Percentiles rank a stretch among this genome's conserved stretches.
phyloP scores from a whole-genome alignment of 2,888 invertebrate genomes.

The Diarsia rubi region DNA sequence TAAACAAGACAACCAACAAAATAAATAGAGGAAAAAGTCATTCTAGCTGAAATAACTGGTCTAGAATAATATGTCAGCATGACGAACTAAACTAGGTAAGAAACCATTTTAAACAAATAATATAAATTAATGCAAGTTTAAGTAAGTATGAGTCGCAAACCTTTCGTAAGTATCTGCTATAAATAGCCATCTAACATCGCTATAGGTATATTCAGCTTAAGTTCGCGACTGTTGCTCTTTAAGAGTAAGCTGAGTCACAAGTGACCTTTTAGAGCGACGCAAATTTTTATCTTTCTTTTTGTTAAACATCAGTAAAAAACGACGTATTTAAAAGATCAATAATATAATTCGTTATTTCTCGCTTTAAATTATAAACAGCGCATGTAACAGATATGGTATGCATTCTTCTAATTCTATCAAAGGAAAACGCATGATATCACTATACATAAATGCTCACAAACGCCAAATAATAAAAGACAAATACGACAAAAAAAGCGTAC shows the following conservation, averaged over 20 bases:
- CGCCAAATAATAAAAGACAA: background rate
- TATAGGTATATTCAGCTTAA: background rate
- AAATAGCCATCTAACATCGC: background rate
- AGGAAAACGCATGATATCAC: background rate
- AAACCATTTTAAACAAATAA: background rate
- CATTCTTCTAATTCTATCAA: background rate
- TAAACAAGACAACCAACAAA: background rate
- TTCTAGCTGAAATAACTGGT: background rate
- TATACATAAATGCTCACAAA: background rate
- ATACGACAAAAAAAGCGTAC: conserved; percentile 55
- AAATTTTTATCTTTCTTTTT: conserved; percentile 1
- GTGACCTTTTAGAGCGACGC: background rate
- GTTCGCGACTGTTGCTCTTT: background rate
- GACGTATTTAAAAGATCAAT: background rate
- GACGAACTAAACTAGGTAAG: background rate
- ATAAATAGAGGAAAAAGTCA: background rate
- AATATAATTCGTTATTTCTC: background rate
- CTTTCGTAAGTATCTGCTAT: background rate
- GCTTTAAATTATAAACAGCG: background rate
- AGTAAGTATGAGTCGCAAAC: background rate
- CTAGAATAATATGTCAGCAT: background rate
- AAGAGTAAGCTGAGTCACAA: background rate
- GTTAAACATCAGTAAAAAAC: background rate
- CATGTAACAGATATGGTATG: background rate
- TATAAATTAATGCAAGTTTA: too few species aligned